Conservation (phyloP, 1,140 invertebrate species). For the Formica selysi region DNA sequence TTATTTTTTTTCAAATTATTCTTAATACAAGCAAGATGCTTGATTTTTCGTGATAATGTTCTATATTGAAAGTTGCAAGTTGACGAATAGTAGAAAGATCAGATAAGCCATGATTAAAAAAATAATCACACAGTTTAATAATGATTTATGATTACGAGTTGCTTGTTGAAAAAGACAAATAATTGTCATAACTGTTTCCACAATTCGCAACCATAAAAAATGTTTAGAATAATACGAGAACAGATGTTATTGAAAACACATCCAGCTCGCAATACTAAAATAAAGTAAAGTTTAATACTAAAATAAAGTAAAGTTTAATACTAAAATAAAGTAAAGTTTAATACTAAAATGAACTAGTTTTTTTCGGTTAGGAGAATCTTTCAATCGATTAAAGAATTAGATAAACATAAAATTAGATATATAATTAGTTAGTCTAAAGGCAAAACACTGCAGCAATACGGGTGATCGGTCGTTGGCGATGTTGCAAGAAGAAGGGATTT, state of each 20-base stretch:
- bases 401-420: neutral
- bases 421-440: slow-evolving; percentile 46
- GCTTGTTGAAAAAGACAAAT: neutral
- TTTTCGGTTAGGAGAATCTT: slow-evolving; percentile 46
- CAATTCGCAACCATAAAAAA: neutral
- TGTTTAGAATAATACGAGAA: neutral
- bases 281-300: no score
- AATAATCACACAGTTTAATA: slow-evolving; percentile 3
- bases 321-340: no score
- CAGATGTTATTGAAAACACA: neutral
- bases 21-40: no score
- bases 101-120: neutral
- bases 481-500: neutral
- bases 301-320: no score
- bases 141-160: neutral
- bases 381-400: slow-evolving; percentile 28
- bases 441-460: slow-evolving; percentile 21
- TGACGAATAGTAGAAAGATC: neutral
- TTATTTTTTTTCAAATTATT: no score
- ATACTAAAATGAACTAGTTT: neutral
- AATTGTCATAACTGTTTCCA: neutral
- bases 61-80: neutral
- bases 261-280: neutral
- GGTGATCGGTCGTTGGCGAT: neutral
- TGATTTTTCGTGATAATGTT: neutral